phyloP scores from a whole-genome alignment of 2,113 vertebrate genomes.

The Petrocephalus microphthalmus region DNA sequence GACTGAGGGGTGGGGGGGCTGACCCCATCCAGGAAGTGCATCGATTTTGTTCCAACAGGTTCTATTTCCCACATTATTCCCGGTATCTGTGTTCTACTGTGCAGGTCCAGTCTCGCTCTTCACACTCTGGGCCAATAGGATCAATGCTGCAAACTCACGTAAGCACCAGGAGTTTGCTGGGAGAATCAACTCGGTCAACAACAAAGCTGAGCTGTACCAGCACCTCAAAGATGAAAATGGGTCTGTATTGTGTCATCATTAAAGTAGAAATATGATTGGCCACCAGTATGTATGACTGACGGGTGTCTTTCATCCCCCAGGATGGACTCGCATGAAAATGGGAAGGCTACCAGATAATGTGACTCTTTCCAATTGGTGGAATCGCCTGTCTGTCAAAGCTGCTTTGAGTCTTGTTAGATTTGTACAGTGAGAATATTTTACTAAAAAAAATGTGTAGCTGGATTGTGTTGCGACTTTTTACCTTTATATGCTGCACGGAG shows the following conservation, averaged over 20 bases:
- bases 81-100: background rate
- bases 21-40: background rate
- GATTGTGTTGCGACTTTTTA: background rate
- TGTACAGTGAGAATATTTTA: constrained; percentile 22
- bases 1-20: background rate
- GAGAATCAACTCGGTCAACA: constrained; percentile 83
- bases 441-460: constrained; percentile 3
- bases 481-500: background rate
- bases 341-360: constrained; percentile 83
- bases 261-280: background rate
- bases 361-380: background rate
- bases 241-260: constrained; percentile 57
- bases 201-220: constrained; percentile 91
- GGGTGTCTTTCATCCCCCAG: constrained; percentile 53
- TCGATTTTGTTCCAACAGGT: background rate
- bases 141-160: constrained; percentile 89
- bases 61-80: background rate
- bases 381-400: background rate
- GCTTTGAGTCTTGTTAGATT: background rate
- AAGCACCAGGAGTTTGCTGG: constrained; percentile 95
- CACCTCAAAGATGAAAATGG: constrained; percentile 97
- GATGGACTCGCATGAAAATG: constrained; percentile 87
- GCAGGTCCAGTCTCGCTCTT: constrained; percentile 88
- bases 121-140: constrained; percentile 87
- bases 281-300: background rate